Base-by-base conservation (phyloP, 2,888 invertebrate species). In the Panzeria rudis region DNA sequence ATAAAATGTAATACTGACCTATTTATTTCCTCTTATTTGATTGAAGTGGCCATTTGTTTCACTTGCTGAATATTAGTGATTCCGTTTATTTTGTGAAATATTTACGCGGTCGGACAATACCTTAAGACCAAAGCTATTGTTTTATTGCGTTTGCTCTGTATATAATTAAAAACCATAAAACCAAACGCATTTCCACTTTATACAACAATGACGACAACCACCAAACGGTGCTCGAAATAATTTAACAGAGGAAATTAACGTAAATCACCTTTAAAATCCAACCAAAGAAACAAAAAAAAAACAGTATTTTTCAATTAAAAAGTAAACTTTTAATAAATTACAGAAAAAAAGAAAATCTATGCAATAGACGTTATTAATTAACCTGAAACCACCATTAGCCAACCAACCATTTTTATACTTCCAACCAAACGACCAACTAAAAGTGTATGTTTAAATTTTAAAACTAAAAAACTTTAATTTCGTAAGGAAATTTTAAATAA, bases 351-450 rank as follows among this genome's bases (percentile, higher is more conserved):
- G n/a, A 54, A 44, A 44, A 66, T 44, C 32, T 66, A 66, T 66
- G 64, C 66, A 76, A 76, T 44, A 32, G 54, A 32, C 32, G 15
- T 25, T 44, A 76, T 32, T 64, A 64, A 75, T 66, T 76, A 44
- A 66, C n/a, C 44, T 47, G 35, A 75, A 64, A 41, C 73, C 56
- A 52, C 9, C 62, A 50, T 17, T 25, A 29, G n/a, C 29, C 56
- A 44, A 41, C 32, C 20, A 73, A 25, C 15, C 50, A 56, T n/a
- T 32, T 29, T 29, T 4, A 17, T n/a, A n/a, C 56, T 25, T n/a
- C 32, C 54, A 20, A 29, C 29, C 41, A 54, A 41, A 56, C 50
- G 52, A 13, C 17, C n/a, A 62, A 41, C 13, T 25, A 15, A 23
- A 64, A 64, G 64, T 29, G 9, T 11, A n/a, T 23, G 29, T 64